Evolutionary conservation across 37 sponge, comb jelly and placozoan species (phyloP).

Genomic region (Cliona cf. orientalis): DNA sequence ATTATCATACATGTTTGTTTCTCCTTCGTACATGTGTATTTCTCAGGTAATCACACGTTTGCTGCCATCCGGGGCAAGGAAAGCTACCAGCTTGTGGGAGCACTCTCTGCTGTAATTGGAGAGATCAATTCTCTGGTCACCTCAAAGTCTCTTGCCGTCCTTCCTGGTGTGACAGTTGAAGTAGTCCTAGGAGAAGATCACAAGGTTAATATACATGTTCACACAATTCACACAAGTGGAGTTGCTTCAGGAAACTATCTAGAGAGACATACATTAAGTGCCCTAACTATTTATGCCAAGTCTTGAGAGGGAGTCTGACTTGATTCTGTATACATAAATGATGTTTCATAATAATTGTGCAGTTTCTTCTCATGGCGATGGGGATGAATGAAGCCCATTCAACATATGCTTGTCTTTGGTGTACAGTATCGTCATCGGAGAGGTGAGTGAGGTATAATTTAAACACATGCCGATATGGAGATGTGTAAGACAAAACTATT

Average conservation of each 20-base stretch:
- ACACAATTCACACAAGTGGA: too few species aligned
- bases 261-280: too few species aligned
- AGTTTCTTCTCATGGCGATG: constrained; percentile 34
- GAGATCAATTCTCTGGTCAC: neutral
- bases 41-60: neutral
- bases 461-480: neutral
- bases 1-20: neutral
- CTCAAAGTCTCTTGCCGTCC: neutral
- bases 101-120: neutral
- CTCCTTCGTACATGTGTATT: neutral
- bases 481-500: too few species aligned
- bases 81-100: neutral
- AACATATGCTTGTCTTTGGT: constrained; percentile 26
- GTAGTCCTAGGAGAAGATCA: neutral
- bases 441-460: too few species aligned
- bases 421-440: constrained; percentile 11
- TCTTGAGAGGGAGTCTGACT: too few species aligned
- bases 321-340: neutral
- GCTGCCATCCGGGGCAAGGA: neutral
- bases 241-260: too few species aligned
- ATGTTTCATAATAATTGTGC: neutral
- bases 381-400: constrained; percentile 20
- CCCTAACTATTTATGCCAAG: too few species aligned
- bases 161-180: neutral
- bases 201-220: too few species aligned